phyloP scores from a whole-genome alignment of 2,888 invertebrate genomes.

The Microplitis manilae region DNA sequence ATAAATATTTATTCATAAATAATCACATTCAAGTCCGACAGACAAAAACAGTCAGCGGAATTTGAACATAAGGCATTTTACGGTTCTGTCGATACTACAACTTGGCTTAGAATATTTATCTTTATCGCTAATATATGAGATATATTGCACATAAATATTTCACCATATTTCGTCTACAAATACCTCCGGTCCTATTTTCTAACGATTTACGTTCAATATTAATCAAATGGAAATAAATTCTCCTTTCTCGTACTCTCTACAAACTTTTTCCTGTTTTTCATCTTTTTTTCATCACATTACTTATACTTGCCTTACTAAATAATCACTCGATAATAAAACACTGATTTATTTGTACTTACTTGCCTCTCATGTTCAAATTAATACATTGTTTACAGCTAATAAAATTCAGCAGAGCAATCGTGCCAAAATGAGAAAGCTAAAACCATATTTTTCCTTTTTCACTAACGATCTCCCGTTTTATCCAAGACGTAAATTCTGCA shows the following conservation, averaged over 20 bases:
- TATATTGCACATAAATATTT: slow-evolving; percentile 36
- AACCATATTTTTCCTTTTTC: too few species aligned
- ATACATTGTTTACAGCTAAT: too few species aligned
- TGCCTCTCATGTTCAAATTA: neutral
- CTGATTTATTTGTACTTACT: neutral
- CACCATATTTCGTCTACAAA: slow-evolving; percentile 3
- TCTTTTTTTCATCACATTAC: neutral
- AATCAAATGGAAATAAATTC: slow-evolving; percentile 6
- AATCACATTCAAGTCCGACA: too few species aligned
- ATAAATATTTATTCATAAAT: neutral
- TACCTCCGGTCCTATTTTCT: slow-evolving; percentile 1
- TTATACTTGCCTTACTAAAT: neutral
- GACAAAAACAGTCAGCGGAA: neutral
- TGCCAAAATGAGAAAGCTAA: too few species aligned
- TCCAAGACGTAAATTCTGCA: too few species aligned
- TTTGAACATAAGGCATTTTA: slow-evolving; percentile 19
- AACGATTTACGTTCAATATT: slow-evolving; percentile 21
- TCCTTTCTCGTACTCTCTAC: neutral
- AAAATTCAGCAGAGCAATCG: too few species aligned
- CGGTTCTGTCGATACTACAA: slow-evolving; percentile 16
- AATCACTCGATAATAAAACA: neutral
- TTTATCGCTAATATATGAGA: slow-evolving; percentile 17
- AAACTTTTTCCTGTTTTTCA: neutral
- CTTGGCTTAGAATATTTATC: slow-evolving; percentile 9
- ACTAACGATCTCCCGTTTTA: too few species aligned